phyloP scores from a whole-genome alignment of 1,140 invertebrate species.

The Caligus rogercresseyi region DNA sequence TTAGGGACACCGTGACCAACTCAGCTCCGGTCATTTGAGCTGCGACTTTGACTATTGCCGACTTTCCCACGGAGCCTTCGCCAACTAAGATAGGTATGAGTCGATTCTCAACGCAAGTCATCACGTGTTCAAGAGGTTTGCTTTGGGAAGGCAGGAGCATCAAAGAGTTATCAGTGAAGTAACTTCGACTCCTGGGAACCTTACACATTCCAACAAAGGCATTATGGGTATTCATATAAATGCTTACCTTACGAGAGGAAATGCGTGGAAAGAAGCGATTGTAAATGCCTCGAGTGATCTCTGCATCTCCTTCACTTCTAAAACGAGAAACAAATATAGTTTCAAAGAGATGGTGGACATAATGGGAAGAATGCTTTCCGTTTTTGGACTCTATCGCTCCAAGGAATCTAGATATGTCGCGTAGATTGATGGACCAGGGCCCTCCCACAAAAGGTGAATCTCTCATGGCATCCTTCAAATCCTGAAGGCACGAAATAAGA shows the following conservation, averaged over 20 bases:
- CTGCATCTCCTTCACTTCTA: background rate
- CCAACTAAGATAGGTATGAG: slow-evolving; percentile 83
- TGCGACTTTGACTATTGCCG: slow-evolving; percentile 49
- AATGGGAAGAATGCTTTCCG: background rate
- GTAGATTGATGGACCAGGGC: slow-evolving; percentile 91
- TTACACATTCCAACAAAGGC: background rate
- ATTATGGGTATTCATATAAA: background rate
- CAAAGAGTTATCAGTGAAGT: slow-evolving; percentile 43
- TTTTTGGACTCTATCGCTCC: background rate
- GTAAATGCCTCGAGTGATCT: background rate
- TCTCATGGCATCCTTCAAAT: slow-evolving; percentile 28
- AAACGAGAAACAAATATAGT: background rate
- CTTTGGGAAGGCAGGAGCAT: background rate
- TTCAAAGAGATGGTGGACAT: background rate
- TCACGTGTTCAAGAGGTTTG: slow-evolving; percentile 46
- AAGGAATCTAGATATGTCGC: slow-evolving; percentile 42
- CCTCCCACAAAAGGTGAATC: slow-evolving; percentile 38
- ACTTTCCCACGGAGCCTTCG: slow-evolving; percentile 54
- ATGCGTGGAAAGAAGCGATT: background rate
- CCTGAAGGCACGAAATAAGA: background rate
- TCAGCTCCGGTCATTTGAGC: slow-evolving; percentile 51
- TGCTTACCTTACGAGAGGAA: background rate
- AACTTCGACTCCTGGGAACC: slow-evolving; percentile 34
- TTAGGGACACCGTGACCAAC: slow-evolving; percentile 60
- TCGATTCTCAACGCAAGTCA: slow-evolving; percentile 66